phyloP scores from a whole-genome alignment of 2,888 invertebrate genomes.

The Microplitis deprimator region DNA sequence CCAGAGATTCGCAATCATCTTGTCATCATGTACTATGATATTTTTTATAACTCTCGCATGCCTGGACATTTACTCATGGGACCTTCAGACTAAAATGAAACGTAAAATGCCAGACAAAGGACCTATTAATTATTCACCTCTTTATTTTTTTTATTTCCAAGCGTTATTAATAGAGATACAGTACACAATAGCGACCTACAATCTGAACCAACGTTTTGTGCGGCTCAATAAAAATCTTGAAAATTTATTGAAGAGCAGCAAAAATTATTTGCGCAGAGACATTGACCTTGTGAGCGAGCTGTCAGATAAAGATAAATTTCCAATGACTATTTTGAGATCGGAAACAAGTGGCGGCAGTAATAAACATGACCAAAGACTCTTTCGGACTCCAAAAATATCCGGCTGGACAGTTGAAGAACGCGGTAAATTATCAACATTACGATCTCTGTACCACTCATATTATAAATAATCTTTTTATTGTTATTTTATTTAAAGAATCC shows the following conservation, averaged over 20 bases:
- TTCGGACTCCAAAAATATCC: conserved; percentile 49
- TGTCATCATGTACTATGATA: conserved; percentile 50
- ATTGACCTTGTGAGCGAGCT: conserved; percentile 6
- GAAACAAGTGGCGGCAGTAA: conserved; percentile 27
- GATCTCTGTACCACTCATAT: background rate
- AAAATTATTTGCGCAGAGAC: conserved; percentile 51
- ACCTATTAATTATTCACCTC: conserved; percentile 74
- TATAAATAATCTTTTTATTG: background rate
- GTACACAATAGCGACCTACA: conserved; percentile 75
- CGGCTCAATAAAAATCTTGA: conserved; percentile 74
- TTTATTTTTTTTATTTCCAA: conserved; percentile 76
- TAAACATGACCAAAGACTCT: conserved; percentile 44
- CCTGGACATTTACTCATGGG: conserved; percentile 60
- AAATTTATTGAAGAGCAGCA: conserved; percentile 63
- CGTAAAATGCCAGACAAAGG: conserved; percentile 59
- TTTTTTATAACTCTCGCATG: conserved; percentile 56
- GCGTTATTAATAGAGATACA: conserved; percentile 76
- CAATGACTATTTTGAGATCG: conserved; percentile 19
- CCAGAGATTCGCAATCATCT: conserved; percentile 56
- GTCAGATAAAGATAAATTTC: conserved; percentile 18
- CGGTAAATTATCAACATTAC: background rate
- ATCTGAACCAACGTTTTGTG: conserved; percentile 74
- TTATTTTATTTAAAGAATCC: conserved; percentile 48
- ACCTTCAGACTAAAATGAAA: conserved; percentile 50
- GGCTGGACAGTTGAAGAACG: conserved; percentile 51